Evolutionary conservation across 2,113 vertebrate species (phyloP).

Genomic region (Sula dactylatra): DNA sequence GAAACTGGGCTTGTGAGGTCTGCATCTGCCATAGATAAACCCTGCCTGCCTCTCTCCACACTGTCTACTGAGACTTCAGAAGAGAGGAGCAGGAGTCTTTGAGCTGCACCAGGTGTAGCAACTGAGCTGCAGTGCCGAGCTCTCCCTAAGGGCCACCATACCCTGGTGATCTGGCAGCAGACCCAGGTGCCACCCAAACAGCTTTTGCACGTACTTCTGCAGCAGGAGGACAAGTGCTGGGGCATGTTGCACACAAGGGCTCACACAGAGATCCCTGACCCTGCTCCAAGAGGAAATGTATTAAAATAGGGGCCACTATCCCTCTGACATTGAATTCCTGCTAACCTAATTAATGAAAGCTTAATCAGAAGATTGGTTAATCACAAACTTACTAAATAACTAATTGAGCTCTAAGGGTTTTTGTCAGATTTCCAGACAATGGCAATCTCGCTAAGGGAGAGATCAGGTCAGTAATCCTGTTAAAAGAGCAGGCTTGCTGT

Average conservation of each 20-base stretch:
- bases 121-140: background rate
- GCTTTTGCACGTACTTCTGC: background rate
- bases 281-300: background rate
- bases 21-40: background rate
- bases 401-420: background rate
- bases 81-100: background rate
- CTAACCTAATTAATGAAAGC: background rate
- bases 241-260: fast-evolving
- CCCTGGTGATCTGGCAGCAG: background rate
- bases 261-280: background rate
- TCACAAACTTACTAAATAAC: conserved; percentile 25
- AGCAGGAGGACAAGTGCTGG: background rate
- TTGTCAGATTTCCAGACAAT: background rate
- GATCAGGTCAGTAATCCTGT: background rate
- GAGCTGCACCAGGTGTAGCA: background rate
- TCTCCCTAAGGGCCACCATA: background rate
- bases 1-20: background rate
- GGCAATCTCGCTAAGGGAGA: background rate
- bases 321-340: background rate
- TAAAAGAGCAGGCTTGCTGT: background rate
- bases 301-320: background rate
- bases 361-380: background rate
- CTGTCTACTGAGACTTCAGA: fast-evolving
- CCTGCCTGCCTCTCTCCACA: background rate
- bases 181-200: background rate